Base-by-base conservation (phyloP, 2,113 vertebrate genomes). In the Limnothrissa miodon region DNA sequence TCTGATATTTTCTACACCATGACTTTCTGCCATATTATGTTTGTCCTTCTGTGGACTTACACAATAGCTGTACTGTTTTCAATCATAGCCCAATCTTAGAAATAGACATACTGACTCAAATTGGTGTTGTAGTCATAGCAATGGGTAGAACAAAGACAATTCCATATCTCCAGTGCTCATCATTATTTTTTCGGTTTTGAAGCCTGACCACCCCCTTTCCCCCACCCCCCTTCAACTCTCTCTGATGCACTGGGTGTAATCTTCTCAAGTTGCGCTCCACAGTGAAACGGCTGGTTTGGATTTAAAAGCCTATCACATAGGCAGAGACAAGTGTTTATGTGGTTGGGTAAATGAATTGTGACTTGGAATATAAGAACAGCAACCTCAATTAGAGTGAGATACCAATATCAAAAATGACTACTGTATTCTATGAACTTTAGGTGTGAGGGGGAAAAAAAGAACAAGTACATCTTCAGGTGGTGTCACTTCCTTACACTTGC, bases 341-440 rank as follows among this genome's bases (percentile, higher is more conserved):
- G 83, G 83, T 83, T 36, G 29, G 42, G 83, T 81, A 85, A 87
- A 83, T 81, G 79, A 85, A 83, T 83, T 78, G 79, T 85, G 46
- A 83, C 81, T 85, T 84, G 25, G 46, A 83, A 80, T 25, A 83
- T 79, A 45, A 85, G 79, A 42, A 36, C 4, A 56, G 74, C 56
- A 81, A 82, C 81, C 81, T 81, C 56, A n/a, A 81, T 86, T 86
- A 80, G 56, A 86, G 79, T 82, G 80, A 82, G 85, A 80, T 82
- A 78, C 9, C 78, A 45, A 83, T 45, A 80, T 46, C 36, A 78
- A 17, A 56, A 86, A 82, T 44, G 66, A 74, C 66, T 36, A 74
- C 11, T 39, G 33, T 33, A 39, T 15, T 25, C 23, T 29, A 62
- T 74, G 13, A 4, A 13, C 66, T 15, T 29, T 39, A 2, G 36